phyloP scores from a whole-genome alignment of 2,797 vertebrate genomes.

The Aphelocoma californica region DNA sequence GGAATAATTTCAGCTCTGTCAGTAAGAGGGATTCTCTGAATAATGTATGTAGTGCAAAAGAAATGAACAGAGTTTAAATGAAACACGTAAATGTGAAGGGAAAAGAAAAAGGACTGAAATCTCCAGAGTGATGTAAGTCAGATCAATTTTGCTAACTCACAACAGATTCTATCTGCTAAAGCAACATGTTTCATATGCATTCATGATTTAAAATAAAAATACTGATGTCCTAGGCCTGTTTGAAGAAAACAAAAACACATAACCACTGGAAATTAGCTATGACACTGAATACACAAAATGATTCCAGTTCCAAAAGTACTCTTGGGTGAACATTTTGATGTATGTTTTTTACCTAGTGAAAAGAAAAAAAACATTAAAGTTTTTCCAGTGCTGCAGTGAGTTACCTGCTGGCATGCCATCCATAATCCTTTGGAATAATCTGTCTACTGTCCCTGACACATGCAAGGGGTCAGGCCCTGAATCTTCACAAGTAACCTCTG shows the following conservation, averaged over 20 bases:
- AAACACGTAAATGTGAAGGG: not conserved
- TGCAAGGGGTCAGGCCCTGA: not conserved
- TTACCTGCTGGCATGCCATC: not conserved
- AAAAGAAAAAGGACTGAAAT: not conserved
- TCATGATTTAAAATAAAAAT: not conserved
- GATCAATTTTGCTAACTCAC: conserved; percentile 10
- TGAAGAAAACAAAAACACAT: not conserved
- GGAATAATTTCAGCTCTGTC: conserved; percentile 50
- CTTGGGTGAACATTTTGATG: not conserved
- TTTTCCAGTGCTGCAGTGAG: not conserved
- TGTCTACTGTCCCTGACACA: conserved; percentile 10
- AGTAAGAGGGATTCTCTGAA: conserved; percentile 51
- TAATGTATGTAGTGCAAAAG: conserved; percentile 40
- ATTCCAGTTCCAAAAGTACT: not conserved
- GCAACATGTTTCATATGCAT: not conserved
- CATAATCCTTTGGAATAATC: not conserved
- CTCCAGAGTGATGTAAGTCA: conserved; percentile 7
- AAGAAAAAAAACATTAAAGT: not conserved
- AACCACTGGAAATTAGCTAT: not conserved
- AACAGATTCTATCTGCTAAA: conserved; percentile 4
- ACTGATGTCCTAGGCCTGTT: not conserved
- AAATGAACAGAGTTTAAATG: conserved; percentile 39
- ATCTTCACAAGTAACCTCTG: conserved; percentile 37
- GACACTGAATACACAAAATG: not conserved
- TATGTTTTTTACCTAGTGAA: not conserved